phyloP scores from a whole-genome alignment of 2,888 invertebrate genomes.

The Falcaria lacertinaria region DNA sequence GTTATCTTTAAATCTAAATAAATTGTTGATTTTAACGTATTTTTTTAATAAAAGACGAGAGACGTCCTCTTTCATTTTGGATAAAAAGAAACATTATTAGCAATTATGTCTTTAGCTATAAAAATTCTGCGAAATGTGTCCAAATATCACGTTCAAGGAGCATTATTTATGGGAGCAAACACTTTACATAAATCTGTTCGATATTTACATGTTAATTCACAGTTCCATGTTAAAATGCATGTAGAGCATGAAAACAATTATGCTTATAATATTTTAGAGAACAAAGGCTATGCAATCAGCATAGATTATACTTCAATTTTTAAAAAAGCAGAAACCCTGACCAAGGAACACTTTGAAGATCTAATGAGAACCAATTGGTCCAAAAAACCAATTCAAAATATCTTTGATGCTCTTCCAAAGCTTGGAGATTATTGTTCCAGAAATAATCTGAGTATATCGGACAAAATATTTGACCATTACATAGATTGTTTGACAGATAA shows the following conservation, averaged over 20 bases:
- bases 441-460: conserved; percentile 51
- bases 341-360: conserved; percentile 36
- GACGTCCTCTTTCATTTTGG: no score
- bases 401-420: conserved; percentile 47
- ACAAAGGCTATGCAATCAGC: conserved; percentile 46
- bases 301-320: conserved; percentile 19
- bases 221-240: conserved; percentile 40
- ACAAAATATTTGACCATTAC: conserved; percentile 57
- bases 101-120: conserved; percentile 18
- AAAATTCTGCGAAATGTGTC: conserved; percentile 23
- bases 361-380: conserved; percentile 44
- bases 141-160: conserved; percentile 13
- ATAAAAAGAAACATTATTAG: background rate
- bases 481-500: conserved; percentile 71
- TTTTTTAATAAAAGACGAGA: no score
- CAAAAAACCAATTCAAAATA: conserved; percentile 33
- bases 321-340: conserved; percentile 12
- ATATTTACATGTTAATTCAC: conserved; percentile 32
- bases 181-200: conserved; percentile 20
- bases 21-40: no score
- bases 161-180: conserved; percentile 4
- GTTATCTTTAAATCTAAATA: no score
- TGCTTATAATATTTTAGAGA: conserved; percentile 61
- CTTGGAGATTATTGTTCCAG: conserved; percentile 51
- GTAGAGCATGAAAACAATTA: conserved; percentile 65